Conservation (phyloP, 2,113 vertebrate genomes). For the Tauraco erythrolophus region DNA sequence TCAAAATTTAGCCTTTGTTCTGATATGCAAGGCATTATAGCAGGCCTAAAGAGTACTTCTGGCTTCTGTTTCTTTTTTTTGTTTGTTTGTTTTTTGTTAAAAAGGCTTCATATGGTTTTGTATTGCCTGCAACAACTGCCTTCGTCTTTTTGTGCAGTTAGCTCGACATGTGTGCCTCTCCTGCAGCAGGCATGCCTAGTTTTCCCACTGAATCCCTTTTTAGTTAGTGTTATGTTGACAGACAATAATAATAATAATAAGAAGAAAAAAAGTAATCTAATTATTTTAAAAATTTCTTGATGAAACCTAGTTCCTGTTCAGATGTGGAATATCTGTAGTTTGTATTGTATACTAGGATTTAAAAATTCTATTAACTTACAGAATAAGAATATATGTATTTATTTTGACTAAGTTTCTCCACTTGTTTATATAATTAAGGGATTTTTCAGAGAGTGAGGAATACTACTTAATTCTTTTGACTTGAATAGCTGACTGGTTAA, state of each 20-base stretch:
- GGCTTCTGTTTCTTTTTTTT: neutral
- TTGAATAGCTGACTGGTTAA: neutral
- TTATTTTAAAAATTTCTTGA: neutral
- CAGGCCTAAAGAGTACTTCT: neutral
- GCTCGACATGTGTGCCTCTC: accelerated
- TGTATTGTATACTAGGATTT: neutral
- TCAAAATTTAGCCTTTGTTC: neutral
- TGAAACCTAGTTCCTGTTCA: neutral
- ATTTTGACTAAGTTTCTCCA: neutral
- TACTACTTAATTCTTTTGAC: neutral
- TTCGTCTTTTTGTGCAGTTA: neutral
- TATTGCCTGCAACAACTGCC: neutral
- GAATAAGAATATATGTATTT: neutral
- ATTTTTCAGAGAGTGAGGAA: neutral
- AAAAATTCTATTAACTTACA: neutral
- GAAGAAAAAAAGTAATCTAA: neutral
- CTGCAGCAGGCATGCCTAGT: neutral
- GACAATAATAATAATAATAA: neutral
- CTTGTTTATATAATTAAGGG: neutral
- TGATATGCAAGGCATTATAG: neutral
- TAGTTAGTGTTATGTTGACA: neutral
- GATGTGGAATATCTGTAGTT: neutral
- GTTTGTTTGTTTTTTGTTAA: neutral
- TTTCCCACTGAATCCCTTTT: neutral
- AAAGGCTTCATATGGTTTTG: neutral